Conservation (phyloP, 2,888 invertebrate genomes). For the Liodrosophila aerea region DNA sequence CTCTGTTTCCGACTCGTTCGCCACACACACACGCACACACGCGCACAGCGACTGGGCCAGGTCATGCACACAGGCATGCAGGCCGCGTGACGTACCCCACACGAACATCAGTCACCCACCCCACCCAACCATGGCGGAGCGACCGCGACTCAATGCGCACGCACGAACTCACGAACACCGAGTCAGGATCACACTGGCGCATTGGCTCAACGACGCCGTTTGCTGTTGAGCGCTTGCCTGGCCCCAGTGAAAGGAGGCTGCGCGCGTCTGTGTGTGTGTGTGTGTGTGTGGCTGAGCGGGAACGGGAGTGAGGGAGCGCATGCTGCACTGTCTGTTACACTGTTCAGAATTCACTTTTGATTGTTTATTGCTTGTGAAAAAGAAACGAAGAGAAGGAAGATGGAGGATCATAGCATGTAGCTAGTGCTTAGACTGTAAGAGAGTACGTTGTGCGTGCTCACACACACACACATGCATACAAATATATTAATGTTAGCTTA, state of each 20-base stretch:
- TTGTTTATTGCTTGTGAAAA: conserved; percentile 65
- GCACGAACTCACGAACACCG: conserved; percentile 45
- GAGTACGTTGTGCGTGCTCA: conserved; percentile 32
- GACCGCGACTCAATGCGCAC: conserved; percentile 22
- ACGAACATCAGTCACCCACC: conserved; percentile 41
- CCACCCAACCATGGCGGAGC: conserved; percentile 46
- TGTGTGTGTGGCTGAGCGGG: background rate
- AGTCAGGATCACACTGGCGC: conserved; percentile 57
- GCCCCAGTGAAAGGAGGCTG: too few relatives aligned
- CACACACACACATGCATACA: conserved; percentile 1
- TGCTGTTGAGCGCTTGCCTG: background rate
- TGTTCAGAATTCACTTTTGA: conserved; percentile 59
- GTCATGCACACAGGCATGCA: conserved; percentile 19
- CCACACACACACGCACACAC: conserved; percentile 8
- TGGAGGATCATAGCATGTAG: conserved; percentile 14
- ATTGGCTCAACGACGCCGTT: conserved; percentile 22
- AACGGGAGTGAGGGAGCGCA: too few relatives aligned
- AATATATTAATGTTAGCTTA: background rate
- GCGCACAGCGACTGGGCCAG: conserved; percentile 8
- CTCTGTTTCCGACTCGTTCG: too few relatives aligned
- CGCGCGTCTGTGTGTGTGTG: conserved; percentile 14
- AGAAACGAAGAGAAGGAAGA: conserved; percentile 3
- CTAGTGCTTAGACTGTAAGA: conserved; percentile 40
- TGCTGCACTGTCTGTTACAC: conserved; percentile 19
- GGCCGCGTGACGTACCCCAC: conserved; percentile 30